Conservation (phyloP, 2,113 vertebrate genomes). For the Chloropsis cyanopogon region DNA sequence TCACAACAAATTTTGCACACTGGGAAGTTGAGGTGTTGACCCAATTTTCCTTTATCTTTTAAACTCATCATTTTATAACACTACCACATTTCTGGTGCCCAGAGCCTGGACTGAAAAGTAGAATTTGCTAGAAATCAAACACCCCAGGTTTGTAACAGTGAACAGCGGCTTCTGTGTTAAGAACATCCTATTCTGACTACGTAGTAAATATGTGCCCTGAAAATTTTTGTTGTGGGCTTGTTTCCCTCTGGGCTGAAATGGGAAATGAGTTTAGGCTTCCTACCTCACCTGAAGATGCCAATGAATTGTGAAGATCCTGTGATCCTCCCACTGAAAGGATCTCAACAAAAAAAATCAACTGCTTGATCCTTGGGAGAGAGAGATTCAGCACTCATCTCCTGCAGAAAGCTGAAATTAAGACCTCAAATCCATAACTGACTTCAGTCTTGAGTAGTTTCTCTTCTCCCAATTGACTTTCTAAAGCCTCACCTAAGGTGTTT, state of each 20-base stretch:
- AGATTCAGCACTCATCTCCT: not conserved
- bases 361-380: not conserved
- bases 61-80: not conserved
- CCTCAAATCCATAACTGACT: not conserved
- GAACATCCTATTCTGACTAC: not conserved
- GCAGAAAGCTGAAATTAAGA: not conserved
- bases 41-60: not conserved
- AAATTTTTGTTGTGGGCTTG: not conserved
- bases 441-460: not conserved
- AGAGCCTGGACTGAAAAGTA: not conserved
- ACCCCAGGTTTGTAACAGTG: not conserved
- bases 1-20: not conserved
- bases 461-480: not conserved
- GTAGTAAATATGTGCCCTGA: not conserved
- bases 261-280: not conserved
- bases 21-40: not conserved
- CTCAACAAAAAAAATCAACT: not conserved
- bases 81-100: not conserved
- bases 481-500: not conserved
- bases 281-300: not conserved
- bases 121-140: not conserved
- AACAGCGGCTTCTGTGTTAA: not conserved
- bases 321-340: not conserved
- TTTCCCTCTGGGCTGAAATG: not conserved
- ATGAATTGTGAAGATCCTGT: not conserved